Conservation (phyloP, 2,888 invertebrate genomes). For the Geotrupes spiniger region DNA sequence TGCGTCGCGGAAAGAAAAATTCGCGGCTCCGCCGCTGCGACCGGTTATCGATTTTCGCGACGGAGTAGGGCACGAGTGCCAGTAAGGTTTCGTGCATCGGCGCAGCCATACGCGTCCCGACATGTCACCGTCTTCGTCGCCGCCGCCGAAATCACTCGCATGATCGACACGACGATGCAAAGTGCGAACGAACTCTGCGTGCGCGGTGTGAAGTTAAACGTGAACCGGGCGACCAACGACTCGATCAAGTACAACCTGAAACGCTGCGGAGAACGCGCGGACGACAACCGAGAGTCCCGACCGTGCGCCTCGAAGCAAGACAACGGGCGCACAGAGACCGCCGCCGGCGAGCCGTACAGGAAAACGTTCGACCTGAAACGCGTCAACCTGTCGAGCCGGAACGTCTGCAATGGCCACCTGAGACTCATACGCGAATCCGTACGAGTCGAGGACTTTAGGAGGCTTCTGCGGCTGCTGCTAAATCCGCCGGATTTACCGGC, state of each 20-base stretch:
- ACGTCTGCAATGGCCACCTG: slow-evolving; percentile 40
- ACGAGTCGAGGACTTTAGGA: slow-evolving; percentile 60
- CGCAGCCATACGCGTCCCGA: no score
- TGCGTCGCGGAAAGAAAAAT: no score
- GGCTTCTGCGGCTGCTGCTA: slow-evolving; percentile 60
- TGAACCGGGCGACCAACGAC: not conserved
- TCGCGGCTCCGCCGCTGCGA: no score
- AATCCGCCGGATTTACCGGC: slow-evolving; percentile 47
- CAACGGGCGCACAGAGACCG: slow-evolving; percentile 9
- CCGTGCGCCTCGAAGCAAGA: not conserved
- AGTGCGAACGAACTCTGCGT: not conserved
- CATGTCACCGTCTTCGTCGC: no score
- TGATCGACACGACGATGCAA: not conserved
- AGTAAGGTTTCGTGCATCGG: no score
- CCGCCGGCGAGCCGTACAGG: slow-evolving; percentile 17
- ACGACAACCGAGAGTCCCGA: not conserved
- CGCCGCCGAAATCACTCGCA: no score
- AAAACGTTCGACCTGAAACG: slow-evolving; percentile 23
- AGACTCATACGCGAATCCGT: slow-evolving; percentile 60
- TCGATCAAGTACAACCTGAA: not conserved
- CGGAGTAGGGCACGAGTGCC: no score
- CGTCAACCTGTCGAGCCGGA: slow-evolving; percentile 38
- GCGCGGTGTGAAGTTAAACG: no score
- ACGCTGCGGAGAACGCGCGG: slow-evolving; percentile 6
- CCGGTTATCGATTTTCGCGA: no score